Evolutionary conservation across 2,113 vertebrate species (phyloP).

Genomic region (Canis aureus): DNA sequence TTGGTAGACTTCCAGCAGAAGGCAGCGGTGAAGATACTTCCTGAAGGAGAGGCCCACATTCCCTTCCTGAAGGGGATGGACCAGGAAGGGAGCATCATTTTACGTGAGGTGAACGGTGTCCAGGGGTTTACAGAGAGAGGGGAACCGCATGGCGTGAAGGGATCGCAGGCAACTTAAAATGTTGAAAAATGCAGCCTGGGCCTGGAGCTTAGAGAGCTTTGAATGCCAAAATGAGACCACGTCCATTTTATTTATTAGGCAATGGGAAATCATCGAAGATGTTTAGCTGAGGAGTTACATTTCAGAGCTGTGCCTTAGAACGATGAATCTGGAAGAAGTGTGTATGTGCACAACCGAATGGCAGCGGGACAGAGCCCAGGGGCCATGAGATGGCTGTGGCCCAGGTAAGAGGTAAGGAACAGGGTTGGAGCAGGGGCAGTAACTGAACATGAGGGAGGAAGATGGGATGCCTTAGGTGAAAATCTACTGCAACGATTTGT

Average conservation of each 20-base stretch:
- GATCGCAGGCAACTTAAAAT: neutral
- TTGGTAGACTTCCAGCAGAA: neutral
- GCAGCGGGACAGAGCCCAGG: neutral
- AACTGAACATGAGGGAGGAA: neutral
- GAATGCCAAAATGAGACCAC: neutral
- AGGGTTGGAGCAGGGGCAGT: accelerated
- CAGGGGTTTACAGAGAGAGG: neutral
- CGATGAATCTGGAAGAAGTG: neutral
- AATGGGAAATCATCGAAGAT: neutral
- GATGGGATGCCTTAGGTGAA: neutral
- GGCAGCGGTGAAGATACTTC: neutral
- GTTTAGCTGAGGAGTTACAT: neutral
- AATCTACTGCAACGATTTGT: neutral
- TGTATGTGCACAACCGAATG: neutral
- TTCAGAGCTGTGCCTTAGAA: neutral
- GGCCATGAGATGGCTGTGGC: neutral
- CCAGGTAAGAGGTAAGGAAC: neutral
- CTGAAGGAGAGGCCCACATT: neutral
- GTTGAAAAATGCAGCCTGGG: neutral
- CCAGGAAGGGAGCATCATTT: neutral
- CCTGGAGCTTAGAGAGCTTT: neutral
- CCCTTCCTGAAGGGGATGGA: too few species aligned
- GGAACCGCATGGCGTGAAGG: neutral
- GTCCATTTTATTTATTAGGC: neutral
- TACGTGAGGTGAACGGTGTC: neutral